Base-by-base conservation (phyloP, 2,797 vertebrate species). In the Pitangus sulphuratus region DNA sequence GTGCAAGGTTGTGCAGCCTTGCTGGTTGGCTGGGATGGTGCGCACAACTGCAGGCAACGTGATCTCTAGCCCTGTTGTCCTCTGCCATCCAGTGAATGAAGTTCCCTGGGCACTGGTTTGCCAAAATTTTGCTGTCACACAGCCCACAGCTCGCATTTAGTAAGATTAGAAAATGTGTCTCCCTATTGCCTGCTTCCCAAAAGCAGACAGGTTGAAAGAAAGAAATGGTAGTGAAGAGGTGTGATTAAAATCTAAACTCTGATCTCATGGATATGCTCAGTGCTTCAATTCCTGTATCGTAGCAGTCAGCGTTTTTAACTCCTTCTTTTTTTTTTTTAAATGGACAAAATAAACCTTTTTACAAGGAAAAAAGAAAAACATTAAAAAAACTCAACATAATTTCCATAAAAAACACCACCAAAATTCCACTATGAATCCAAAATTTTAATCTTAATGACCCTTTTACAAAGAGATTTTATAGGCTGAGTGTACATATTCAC, bases 391-490 rank as follows among this genome's bases (percentile, higher is more conserved):
- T 6, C 35, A 16, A 50, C 5, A 17, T 15, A 12, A 56, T 33
- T 48, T 66, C 22, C 50, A 69, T 16, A 78, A 48, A 84, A 51
- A 44, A 7, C 15, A 56, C 50, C 79, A 82, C 15, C 39, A 87
- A 72, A 93, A 74, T 50, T 57, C 62, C 57, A 89, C 71, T 79
- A 86, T 71, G 76, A 80, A 87, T 74, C n/a, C 17, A 70, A 69
- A 93, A 35, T 72, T 96, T 97, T 95, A 89, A 89, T 93, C 25
- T 66, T 70, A 84, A 83, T 16, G 58, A 83, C 15, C 4, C 7
- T 53, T 91, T 87, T 93, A 94, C 88, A 95, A 95, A 95, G 60
- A 81, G 9, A 78, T 75, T 85, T 94, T 83, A 68, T 61, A 88
- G 77, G 44, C 2, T 61, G 8, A 81, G 60, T 80, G 65, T 84